Evolutionary conservation across 2,113 vertebrate species (phyloP).

Genomic region (Leucopsar rothschildi): DNA sequence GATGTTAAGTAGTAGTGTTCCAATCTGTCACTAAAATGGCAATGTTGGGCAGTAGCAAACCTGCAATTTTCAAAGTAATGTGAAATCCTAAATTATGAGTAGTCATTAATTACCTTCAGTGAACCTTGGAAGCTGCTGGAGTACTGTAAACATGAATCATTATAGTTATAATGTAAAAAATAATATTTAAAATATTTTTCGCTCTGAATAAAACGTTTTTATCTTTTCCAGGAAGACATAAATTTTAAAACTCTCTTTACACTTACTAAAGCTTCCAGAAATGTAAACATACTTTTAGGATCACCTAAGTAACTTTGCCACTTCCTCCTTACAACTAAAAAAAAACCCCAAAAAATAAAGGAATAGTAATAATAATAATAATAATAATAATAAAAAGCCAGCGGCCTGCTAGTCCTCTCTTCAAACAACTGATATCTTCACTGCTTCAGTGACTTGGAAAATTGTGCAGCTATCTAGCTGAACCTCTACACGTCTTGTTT

Average conservation of each 20-base stretch:
- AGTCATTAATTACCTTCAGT: background rate
- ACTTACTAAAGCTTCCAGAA: background rate
- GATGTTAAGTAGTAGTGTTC: background rate
- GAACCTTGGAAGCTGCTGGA: background rate
- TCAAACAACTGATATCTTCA: background rate
- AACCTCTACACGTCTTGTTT: background rate
- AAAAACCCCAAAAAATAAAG: background rate
- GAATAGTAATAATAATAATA: background rate
- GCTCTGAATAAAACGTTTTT: background rate
- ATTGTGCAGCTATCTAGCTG: constrained; percentile 22
- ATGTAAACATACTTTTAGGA: background rate
- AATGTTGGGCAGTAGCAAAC: background rate
- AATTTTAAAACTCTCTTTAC: background rate
- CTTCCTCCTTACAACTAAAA: background rate
- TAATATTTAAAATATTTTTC: background rate
- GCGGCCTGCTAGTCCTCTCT: background rate
- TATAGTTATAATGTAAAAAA: background rate
- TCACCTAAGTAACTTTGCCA: background rate
- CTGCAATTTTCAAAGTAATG: background rate
- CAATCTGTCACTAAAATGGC: background rate
- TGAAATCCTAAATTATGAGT: background rate
- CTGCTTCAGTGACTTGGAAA: constrained; percentile 49
- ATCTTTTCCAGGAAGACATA: background rate
- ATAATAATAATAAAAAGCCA: background rate
- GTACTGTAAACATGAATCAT: background rate